Evolutionary conservation across 2,797 vertebrate species (phyloP).

Genomic region (Hemibagrus guttatus): DNA sequence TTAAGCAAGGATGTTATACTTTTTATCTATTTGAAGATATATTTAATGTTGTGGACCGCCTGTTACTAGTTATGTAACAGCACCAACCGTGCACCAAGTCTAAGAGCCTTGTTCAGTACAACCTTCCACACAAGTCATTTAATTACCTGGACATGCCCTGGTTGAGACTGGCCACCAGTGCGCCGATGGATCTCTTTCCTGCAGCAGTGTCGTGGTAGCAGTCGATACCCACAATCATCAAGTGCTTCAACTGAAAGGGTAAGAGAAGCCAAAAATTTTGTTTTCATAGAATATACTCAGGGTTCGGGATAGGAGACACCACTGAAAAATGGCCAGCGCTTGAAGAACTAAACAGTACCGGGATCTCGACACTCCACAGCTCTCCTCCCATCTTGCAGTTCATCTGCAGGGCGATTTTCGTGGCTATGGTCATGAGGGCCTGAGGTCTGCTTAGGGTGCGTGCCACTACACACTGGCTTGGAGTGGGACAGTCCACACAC

Average conservation of each 20-base stretch:
- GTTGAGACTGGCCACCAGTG: slow-evolving; percentile 92
- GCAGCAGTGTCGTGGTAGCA: slow-evolving; percentile 88
- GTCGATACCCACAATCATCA: slow-evolving; percentile 94
- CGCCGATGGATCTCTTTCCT: slow-evolving; percentile 87
- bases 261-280: neutral
- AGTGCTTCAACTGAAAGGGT: slow-evolving; percentile 82
- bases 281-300: neutral
- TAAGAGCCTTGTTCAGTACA: neutral
- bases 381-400: slow-evolving; percentile 97
- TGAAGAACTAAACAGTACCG: slow-evolving; percentile 71
- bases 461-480: slow-evolving; percentile 91
- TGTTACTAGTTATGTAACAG: neutral
- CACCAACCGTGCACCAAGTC: neutral
- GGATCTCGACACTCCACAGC: slow-evolving; percentile 93
- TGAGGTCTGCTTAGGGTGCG: slow-evolving; percentile 85
- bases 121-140: neutral
- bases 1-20: neutral
- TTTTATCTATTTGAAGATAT: neutral
- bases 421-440: slow-evolving; percentile 84
- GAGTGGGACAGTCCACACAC: slow-evolving; percentile 88
- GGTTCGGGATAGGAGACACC: too few species aligned
- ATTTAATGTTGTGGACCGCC: neutral
- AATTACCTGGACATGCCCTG: slow-evolving; percentile 86
- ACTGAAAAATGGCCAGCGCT: neutral
- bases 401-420: slow-evolving; percentile 94